Conservation (phyloP, 2,113 vertebrate genomes). For the Puntigrus tetrazona region DNA sequence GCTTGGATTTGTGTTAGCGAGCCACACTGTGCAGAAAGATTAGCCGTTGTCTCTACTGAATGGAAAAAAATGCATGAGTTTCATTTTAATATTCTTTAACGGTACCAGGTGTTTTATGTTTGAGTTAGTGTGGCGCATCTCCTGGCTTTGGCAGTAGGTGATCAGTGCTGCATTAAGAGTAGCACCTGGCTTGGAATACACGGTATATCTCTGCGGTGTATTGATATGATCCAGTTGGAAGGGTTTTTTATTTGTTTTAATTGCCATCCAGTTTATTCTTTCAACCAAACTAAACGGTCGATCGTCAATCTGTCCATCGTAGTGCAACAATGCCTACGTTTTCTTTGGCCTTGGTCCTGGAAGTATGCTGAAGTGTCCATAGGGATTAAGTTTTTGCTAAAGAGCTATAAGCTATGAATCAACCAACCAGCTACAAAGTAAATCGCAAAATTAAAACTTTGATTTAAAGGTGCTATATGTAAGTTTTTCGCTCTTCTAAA, state of each 20-base stretch:
- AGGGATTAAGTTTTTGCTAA: not conserved
- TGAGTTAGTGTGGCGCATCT: not conserved
- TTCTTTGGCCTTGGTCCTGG: not conserved
- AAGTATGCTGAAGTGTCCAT: not conserved
- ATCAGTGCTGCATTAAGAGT: slow-evolving; percentile 5
- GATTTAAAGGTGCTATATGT: too few species aligned
- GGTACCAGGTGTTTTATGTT: not conserved
- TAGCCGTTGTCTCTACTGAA: slow-evolving; percentile 39
- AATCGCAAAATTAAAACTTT: not conserved
- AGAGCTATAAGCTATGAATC: not conserved
- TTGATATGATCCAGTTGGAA: not conserved
- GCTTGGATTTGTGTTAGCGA: slow-evolving; percentile 53
- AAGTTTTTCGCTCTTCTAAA: too few species aligned
- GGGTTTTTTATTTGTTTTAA: not conserved
- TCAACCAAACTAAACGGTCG: not conserved
- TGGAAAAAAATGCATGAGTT: slow-evolving; percentile 34
- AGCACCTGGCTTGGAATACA: too few species aligned
- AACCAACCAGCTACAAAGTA: not conserved
- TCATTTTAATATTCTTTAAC: slow-evolving; percentile 25
- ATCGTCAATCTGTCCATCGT: not conserved
- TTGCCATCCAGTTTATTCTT: not conserved
- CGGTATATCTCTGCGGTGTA: not conserved
- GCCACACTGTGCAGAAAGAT: slow-evolving; percentile 39
- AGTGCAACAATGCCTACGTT: not conserved
- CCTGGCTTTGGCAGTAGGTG: not conserved